A percentile compares a stretch with the other conserved stretches of the same genome.
phyloP scores from a whole-genome alignment of 1,140 invertebrate genomes.

The Megathymus violae region DNA sequence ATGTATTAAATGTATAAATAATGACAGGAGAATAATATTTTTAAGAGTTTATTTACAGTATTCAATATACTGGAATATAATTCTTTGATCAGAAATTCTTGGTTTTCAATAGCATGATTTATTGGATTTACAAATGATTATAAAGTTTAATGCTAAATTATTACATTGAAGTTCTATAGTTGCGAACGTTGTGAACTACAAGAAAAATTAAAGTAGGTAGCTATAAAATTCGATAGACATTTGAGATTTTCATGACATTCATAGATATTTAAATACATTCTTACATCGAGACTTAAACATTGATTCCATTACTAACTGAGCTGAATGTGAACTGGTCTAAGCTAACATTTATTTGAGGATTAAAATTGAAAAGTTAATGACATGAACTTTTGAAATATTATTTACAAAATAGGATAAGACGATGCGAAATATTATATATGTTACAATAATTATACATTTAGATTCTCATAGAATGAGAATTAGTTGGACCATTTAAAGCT shows the following conservation, averaged over 20 bases:
- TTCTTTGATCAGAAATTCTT: slow-evolving; percentile 31
- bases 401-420: slow-evolving; percentile 46
- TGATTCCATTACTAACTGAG: slow-evolving; percentile 1
- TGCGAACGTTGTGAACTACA: neutral
- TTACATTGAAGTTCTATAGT: slow-evolving; percentile 13
- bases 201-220: slow-evolving; percentile 33
- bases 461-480: slow-evolving; percentile 45
- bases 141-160: slow-evolving; percentile 19
- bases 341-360: slow-evolving; percentile 20
- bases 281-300: slow-evolving; percentile 58
- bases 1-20: slow-evolving; percentile 11
- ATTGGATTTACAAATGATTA: slow-evolving; percentile 16
- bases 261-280: slow-evolving; percentile 46
- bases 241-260: slow-evolving; percentile 30
- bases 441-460: slow-evolving; percentile 16
- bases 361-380: slow-evolving; percentile 20
- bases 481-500: slow-evolving; percentile 71
- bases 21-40: slow-evolving; percentile 10
- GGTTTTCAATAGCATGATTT: slow-evolving; percentile 19
- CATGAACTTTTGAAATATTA: slow-evolving; percentile 34
- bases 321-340: slow-evolving; percentile 10
- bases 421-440: neutral
- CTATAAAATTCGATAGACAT: slow-evolving; percentile 22
- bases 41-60: slow-evolving; percentile 34
- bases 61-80: slow-evolving; percentile 25